Percentiles rank a stretch among this genome's conserved stretches.
Conservation (phyloP, 2,113 vertebrate species). For the Tenebrosternarchus preto region DNA sequence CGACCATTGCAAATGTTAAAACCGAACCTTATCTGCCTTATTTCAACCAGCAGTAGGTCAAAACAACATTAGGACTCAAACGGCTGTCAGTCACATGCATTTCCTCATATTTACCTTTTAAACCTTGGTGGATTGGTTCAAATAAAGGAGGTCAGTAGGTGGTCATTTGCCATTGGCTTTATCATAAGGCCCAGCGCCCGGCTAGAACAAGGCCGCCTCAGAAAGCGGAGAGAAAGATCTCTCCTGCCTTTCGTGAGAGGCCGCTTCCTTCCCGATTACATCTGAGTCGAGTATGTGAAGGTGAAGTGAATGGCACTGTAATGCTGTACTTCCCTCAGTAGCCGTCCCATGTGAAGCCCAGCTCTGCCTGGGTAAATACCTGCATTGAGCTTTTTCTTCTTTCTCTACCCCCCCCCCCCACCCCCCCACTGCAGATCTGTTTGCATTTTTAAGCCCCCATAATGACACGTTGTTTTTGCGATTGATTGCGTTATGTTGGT, state of each 20-base stretch:
- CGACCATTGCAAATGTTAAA: neutral
- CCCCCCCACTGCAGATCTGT: slow-evolving; percentile 61
- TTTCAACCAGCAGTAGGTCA: neutral
- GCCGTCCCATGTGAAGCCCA: slow-evolving; percentile 53
- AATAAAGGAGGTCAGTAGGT: slow-evolving; percentile 16
- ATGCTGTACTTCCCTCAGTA: slow-evolving; percentile 71
- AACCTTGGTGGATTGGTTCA: slow-evolving; percentile 10
- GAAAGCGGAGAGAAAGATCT: slow-evolving; percentile 44
- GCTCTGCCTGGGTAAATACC: slow-evolving; percentile 72
- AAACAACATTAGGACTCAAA: neutral
- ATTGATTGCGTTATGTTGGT: slow-evolving; percentile 77
- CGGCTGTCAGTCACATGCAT: neutral
- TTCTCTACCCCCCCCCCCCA: too few species aligned
- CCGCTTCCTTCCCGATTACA: slow-evolving; percentile 51
- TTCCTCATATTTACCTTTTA: neutral
- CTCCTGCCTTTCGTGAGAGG: slow-evolving; percentile 36
- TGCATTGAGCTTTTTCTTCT: slow-evolving; percentile 61
- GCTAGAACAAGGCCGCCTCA: slow-evolving; percentile 36
- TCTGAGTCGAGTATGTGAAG: slow-evolving; percentile 58
- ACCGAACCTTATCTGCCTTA: neutral
- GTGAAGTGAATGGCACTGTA: slow-evolving; percentile 65
- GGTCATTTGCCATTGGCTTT: neutral
- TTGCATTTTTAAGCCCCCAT: slow-evolving; percentile 72
- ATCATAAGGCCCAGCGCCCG: neutral
- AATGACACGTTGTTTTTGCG: slow-evolving; percentile 79